Evolutionary conservation across 2,888 invertebrate species (phyloP).

Genomic region (Drosophila barbarae): DNA sequence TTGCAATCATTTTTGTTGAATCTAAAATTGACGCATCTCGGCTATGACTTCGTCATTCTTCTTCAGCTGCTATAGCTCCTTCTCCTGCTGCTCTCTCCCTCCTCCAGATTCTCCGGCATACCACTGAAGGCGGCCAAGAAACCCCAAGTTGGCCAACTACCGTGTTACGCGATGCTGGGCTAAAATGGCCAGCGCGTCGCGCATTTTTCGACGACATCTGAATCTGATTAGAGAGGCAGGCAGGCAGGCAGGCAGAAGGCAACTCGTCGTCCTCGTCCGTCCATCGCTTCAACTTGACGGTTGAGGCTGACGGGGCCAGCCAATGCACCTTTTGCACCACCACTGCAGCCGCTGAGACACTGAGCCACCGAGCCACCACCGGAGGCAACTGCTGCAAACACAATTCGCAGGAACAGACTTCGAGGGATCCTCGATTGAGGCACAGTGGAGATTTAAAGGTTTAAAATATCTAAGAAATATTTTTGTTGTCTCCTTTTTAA

Average conservation of each 20-base stretch:
- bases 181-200: constrained; percentile 73
- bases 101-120: constrained; percentile 12
- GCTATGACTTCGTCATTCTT: constrained; percentile 74
- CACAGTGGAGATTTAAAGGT: constrained; percentile 23
- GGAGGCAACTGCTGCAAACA: constrained; percentile 15
- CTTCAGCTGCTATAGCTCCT: constrained; percentile 24
- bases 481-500: neutral
- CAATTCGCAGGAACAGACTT: constrained; percentile 45
- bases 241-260: constrained; percentile 11
- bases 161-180: constrained; percentile 68
- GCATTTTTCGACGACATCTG: constrained; percentile 75
- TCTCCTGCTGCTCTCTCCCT: constrained; percentile 9
- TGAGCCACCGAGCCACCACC: constrained; percentile 24
- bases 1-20: constrained; percentile 75
- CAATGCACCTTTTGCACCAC: constrained; percentile 23
- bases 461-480: neutral
- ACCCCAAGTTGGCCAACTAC: constrained; percentile 51
- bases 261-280: constrained; percentile 39
- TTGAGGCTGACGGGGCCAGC: constrained; percentile 42
- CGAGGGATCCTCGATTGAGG: constrained; percentile 33
- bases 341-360: constrained; percentile 4
- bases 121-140: constrained; percentile 21
- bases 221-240: constrained; percentile 69
- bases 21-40: constrained; percentile 76
- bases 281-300: constrained; percentile 36